Conservation (phyloP, 2,888 invertebrate species). For the Polyommatus iphigenia region DNA sequence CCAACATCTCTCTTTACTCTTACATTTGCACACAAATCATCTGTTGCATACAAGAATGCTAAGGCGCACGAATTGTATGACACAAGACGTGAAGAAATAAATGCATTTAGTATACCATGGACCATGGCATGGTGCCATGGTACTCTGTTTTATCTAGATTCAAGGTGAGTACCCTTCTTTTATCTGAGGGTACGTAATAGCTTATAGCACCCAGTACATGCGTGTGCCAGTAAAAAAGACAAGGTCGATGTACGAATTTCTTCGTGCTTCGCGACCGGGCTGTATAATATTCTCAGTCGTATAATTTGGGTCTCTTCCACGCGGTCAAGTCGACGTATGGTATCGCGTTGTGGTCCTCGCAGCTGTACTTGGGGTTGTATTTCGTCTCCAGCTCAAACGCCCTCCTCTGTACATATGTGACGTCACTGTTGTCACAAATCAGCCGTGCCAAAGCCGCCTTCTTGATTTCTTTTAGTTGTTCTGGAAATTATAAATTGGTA, state of each 20-base stretch:
- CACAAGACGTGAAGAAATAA: too few relatives aligned
- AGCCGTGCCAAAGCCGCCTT: conserved; percentile 88
- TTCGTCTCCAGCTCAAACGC: conserved; percentile 84
- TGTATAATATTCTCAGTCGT: conserved; percentile 42
- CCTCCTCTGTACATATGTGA: conserved; percentile 83
- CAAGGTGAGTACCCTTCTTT: background rate
- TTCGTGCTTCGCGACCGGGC: too few relatives aligned
- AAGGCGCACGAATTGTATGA: too few relatives aligned
- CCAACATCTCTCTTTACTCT: too few relatives aligned
- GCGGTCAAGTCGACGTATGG: conserved; percentile 69
- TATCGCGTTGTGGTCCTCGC: conserved; percentile 64
- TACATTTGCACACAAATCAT: too few relatives aligned
- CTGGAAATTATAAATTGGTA: conserved; percentile 50
- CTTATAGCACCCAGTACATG: background rate
- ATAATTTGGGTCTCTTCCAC: conserved; percentile 66
- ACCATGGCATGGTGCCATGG: too few relatives aligned
- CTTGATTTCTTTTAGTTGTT: conserved; percentile 88
- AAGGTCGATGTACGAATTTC: too few relatives aligned
- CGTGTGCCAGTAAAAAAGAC: too few relatives aligned
- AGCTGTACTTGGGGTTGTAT: conserved; percentile 61
- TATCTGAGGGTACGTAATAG: background rate
- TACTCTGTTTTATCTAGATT: too few relatives aligned
- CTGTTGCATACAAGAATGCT: too few relatives aligned
- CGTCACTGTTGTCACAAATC: conserved; percentile 89
- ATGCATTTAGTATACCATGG: too few relatives aligned